Evolutionary conservation across 2,888 invertebrate genomes (phyloP), one percentile per base, ranked within the genome.

Genomic region (Smittia sp.): DNA sequence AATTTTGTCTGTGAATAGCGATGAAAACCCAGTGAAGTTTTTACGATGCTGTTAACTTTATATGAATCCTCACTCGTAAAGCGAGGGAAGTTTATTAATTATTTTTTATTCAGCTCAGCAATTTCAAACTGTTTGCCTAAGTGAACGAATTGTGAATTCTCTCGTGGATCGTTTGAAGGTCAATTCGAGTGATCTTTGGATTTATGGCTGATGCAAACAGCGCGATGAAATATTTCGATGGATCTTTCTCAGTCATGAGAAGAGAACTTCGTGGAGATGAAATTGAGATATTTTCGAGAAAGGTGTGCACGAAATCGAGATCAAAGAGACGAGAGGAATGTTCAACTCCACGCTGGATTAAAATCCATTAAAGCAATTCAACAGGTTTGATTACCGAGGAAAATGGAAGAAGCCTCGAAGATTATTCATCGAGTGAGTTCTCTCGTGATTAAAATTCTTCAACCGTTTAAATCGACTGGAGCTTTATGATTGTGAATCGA

Each of bases 401-500:
- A 46, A 15, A 46, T 15, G 46, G n/a, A 46, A 13, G 15, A 46
- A 46, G n/a, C n/a, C n/a, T n/a, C n/a, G 15, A 46, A 46, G 46
- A 46, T 15, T 13, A 46, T 11, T n/a, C 46, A 46, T 3, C 13
- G 15, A 46, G n/a, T 2, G 13, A 15, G n/a, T n/a, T 39, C 13
- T 13, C 13, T 54, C 54, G 4, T 58, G 58, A 58, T 58, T 58
- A 58, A 58, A 58, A 58, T 58, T 58, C 58, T 58, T 24, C 22
- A 15, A 54, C 15, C 54, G 11, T 15, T 58, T 13, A 22, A 58
- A 9, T 58, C 3, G 58, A 58, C 24, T 58, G 15, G 58, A n/a
- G 22, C 58, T n/a, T 58, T 58, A 58, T 58, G 58, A 58, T 18
- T 58, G 46, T 11, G 15, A 7, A 65, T 32, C 4, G 27, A 65